Conservation (phyloP, 2,888 invertebrate species). For the Cryptus armator region DNA sequence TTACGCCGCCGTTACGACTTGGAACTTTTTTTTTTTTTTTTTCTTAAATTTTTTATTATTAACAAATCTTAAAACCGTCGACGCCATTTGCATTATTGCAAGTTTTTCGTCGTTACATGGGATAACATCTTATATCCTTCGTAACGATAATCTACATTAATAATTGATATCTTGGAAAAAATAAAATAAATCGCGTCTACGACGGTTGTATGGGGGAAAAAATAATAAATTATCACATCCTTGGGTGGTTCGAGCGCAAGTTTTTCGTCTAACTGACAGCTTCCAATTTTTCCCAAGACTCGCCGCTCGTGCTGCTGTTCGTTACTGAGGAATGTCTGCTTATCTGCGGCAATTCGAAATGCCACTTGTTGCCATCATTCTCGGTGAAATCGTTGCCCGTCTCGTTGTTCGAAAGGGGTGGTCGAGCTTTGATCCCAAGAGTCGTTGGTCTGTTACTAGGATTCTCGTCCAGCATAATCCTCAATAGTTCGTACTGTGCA, state of each 20-base stretch:
- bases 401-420: conserved; percentile 85
- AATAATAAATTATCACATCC: conserved; percentile 55
- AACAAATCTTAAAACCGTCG: conserved; percentile 11
- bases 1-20: not conserved
- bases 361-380: conserved; percentile 84
- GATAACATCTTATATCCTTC: not conserved
- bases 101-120: conserved; percentile 14
- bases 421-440: conserved; percentile 88
- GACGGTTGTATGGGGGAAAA: conserved; percentile 15
- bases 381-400: conserved; percentile 81
- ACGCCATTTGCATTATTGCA: not conserved
- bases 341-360: conserved; percentile 86
- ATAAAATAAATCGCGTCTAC: not conserved
- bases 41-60: conserved; percentile 3
- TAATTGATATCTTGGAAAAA: not conserved
- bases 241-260: conserved; percentile 11
- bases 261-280: conserved; percentile 20
- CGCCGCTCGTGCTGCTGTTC: conserved; percentile 75
- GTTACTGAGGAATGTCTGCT: conserved; percentile 80
- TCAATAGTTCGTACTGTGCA: conserved; percentile 89
- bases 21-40: not conserved
- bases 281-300: conserved; percentile 60
- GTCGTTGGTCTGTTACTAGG: conserved; percentile 92
- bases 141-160: not conserved
- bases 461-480: conserved; percentile 91